A percentile compares a stretch with the other conserved stretches of the same genome.
Evolutionary conservation across 2,797 vertebrate genomes (phyloP).

Genomic region (Cyclopterus lumpus): DNA sequence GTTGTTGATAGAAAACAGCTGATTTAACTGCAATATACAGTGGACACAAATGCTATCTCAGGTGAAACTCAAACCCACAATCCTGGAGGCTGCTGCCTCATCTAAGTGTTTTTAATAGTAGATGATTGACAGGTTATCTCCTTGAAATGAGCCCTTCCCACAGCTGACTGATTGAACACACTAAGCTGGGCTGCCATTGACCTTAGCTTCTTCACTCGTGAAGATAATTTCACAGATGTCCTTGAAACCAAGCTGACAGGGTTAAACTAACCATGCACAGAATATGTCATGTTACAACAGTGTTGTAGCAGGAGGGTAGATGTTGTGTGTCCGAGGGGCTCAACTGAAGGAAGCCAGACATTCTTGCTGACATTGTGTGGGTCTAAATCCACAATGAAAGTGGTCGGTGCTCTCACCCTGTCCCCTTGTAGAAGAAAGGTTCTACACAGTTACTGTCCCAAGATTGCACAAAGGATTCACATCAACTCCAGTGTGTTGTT

Average conservation of each 20-base stretch:
- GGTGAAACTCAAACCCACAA: constrained; percentile 76
- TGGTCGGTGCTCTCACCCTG: constrained; percentile 8
- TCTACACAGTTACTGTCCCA: constrained; percentile 41
- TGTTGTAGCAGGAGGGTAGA: not conserved
- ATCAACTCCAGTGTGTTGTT: constrained; percentile 26
- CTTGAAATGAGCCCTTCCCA: not conserved
- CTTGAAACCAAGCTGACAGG: constrained; percentile 9
- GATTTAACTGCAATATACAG: not conserved
- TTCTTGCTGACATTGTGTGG: constrained; percentile 3
- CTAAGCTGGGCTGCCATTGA: not conserved
- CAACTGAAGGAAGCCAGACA: not conserved
- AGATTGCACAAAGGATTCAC: constrained; percentile 44
- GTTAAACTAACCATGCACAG: constrained; percentile 2
- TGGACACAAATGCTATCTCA: not conserved
- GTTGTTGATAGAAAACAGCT: not conserved
- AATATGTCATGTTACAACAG: not conserved
- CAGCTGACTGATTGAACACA: not conserved
- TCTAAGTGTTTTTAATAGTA: constrained; percentile 48
- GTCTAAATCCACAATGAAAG: not conserved
- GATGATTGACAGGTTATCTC: not conserved
- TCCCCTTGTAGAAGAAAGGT: constrained; percentile 25
- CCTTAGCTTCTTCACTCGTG: not conserved
- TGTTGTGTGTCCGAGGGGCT: not conserved
- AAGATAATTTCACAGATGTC: constrained; percentile 6
- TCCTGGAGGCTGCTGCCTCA: constrained; percentile 86